These are phyloP conservation scores for Varanus salvator DNA, from an alignment of 2,113 vertebrate species.

Conservation along the genomic window DNA sequence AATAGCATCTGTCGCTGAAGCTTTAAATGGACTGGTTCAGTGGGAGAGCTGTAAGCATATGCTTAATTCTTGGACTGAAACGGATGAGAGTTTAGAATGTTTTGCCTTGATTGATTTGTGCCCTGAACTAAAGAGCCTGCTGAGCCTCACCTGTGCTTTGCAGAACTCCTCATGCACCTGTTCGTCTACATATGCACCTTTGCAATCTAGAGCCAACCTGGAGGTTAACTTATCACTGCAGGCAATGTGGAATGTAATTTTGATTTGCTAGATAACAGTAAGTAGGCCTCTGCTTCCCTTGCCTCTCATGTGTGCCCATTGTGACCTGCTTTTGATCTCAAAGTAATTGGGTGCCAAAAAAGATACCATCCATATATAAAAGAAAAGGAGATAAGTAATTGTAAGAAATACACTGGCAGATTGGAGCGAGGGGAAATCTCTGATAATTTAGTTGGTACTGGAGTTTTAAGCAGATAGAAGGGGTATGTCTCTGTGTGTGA, in stretches of 20 bases:
- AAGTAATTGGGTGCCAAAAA: background rate
- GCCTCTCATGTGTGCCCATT: background rate
- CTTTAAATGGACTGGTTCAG: too few relatives aligned
- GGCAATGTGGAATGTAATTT: background rate
- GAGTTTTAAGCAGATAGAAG: slow-evolving; percentile 9
- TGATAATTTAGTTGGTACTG: background rate
- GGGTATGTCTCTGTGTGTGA: too few relatives aligned
- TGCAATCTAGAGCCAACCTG: background rate
- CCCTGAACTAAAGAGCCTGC: too few relatives aligned
- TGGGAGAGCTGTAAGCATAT: too few relatives aligned
- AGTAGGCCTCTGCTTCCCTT: background rate
- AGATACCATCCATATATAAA: background rate
- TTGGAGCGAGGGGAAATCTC: background rate
- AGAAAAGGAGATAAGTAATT: background rate
- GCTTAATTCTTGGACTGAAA: too few relatives aligned
- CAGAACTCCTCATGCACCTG: background rate
- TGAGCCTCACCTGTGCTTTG: background rate
- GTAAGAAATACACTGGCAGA: background rate
- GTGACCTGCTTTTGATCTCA: background rate
- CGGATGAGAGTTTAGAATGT: too few relatives aligned
- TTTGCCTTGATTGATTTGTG: too few relatives aligned
- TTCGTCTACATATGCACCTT: too few relatives aligned
- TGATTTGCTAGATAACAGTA: background rate
- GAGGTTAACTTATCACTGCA: background rate
- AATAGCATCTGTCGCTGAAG: too few relatives aligned